These are phyloP conservation scores for Branchipolynoe longqiensis DNA, from an alignment of 2,888 invertebrate genomes.

Conservation along the genomic window DNA sequence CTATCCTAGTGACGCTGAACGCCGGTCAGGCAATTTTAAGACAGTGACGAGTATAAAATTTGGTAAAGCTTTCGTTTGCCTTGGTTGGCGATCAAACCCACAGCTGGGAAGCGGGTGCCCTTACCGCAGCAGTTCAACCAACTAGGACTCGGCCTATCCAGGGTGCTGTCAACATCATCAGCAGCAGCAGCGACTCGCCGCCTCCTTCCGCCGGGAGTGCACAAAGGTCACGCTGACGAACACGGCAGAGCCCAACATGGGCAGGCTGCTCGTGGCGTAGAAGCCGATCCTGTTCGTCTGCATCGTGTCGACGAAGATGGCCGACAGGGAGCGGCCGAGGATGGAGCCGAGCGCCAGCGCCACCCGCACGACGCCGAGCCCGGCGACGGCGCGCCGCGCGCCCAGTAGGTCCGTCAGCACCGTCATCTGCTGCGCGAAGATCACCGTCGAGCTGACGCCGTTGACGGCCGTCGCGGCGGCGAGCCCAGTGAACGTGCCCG, in stretches of 20 bases:
- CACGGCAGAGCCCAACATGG: constrained; percentile 1
- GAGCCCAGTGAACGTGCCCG: neutral
- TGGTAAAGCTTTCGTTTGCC: too few relatives aligned
- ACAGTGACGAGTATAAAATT: too few relatives aligned
- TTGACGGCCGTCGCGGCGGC: constrained; percentile 6
- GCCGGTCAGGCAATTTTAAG: too few relatives aligned
- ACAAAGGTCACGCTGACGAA: constrained; percentile 33
- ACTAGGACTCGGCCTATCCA: too few relatives aligned
- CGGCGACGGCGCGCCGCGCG: neutral
- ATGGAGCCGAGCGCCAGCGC: constrained; percentile 36
- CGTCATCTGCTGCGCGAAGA: constrained; percentile 48
- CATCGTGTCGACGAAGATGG: constrained; percentile 31
- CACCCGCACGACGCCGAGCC: neutral
- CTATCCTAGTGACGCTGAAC: too few relatives aligned
- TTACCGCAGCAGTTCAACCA: too few relatives aligned
- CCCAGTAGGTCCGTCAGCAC: constrained; percentile 35
- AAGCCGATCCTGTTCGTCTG: constrained; percentile 15
- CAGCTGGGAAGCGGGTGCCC: too few relatives aligned
- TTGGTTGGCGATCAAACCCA: too few relatives aligned
- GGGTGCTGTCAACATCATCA: too few relatives aligned
- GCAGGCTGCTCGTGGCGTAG: neutral
- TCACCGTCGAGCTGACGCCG: constrained; percentile 22
- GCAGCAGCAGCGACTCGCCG: too few relatives aligned
- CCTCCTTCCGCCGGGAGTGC: neutral
- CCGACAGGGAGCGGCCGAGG: constrained; percentile 6